Evolutionary conservation across 2,797 vertebrate species (phyloP).

Genomic region (Oreonectes daqikongensis): DNA sequence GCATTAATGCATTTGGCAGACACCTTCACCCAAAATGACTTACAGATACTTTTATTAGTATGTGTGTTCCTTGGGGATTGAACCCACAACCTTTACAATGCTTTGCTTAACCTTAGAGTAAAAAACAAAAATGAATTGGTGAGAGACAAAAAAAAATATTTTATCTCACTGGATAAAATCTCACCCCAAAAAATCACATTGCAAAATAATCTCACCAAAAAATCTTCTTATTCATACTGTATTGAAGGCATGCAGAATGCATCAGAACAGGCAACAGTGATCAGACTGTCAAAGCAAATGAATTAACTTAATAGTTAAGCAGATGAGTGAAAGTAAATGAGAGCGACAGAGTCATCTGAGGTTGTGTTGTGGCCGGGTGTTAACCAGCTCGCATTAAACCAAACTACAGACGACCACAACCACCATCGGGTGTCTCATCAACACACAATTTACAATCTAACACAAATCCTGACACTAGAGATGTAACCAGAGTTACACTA

Average conservation of each 20-base stretch:
- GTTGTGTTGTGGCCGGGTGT: conserved; percentile 73
- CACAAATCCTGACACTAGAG: neutral
- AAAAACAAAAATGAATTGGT: conserved; percentile 65
- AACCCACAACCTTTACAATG: too few relatives aligned
- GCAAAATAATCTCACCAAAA: too few relatives aligned
- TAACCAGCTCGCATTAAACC: conserved; percentile 83
- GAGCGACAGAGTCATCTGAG: conserved; percentile 54
- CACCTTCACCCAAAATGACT: too few relatives aligned
- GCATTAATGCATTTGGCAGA: too few relatives aligned
- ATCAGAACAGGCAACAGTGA: conserved; percentile 94
- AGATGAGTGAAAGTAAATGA: conserved; percentile 82
- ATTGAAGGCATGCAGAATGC: conserved; percentile 95
- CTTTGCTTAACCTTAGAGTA: too few relatives aligned
- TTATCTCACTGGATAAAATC: conserved; percentile 58
- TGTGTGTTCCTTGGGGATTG: too few relatives aligned
- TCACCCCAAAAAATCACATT: conserved; percentile 60
- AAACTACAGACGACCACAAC: conserved; percentile 77
- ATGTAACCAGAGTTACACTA: neutral
- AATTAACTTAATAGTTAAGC: conserved; percentile 92
- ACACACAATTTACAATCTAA: conserved; percentile 28
- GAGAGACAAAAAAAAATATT: conserved; percentile 63
- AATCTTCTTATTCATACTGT: conserved; percentile 84
- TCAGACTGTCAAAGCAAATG: conserved; percentile 96
- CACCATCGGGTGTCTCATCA: conserved; percentile 65
- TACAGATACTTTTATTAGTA: too few relatives aligned